Percentiles rank a stretch among this genome's conserved stretches.
Evolutionary conservation across 2,113 vertebrate genomes (phyloP).

Genomic region (Eretmochelys imbricata): DNA sequence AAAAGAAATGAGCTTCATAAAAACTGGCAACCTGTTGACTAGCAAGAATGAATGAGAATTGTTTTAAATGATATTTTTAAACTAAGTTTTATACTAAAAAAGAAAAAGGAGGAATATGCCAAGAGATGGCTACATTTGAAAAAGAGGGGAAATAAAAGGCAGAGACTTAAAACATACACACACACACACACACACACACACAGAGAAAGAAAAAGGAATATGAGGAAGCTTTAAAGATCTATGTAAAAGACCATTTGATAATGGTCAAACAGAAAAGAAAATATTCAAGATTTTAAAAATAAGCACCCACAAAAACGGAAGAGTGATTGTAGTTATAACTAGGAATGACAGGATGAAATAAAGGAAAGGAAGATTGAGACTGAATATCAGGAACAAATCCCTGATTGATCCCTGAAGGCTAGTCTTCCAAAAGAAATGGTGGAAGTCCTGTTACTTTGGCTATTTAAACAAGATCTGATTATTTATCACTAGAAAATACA

Average conservation of each 20-base stretch:
- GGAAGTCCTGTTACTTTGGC: neutral
- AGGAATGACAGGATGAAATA: neutral
- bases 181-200: neutral
- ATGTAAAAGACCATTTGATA: neutral
- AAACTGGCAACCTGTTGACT: neutral
- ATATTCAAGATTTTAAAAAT: neutral
- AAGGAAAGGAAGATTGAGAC: neutral
- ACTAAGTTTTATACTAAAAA: neutral
- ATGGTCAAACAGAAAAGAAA: accelerated
- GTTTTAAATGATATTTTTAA: neutral
- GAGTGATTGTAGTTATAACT: neutral
- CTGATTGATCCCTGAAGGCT: neutral
- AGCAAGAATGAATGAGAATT: neutral
- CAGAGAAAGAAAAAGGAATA: neutral
- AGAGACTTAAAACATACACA: neutral
- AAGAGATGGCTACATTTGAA: neutral
- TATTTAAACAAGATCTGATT: neutral
- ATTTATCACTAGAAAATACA: neutral
- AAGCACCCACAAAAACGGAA: neutral
- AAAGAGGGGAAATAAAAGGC: neutral
- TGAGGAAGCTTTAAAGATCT: neutral
- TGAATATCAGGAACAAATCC: neutral
- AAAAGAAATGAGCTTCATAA: neutral
- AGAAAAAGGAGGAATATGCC: neutral
- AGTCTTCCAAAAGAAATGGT: neutral